Conservation (phyloP, 2,888 invertebrate species). For the Heliconius ismenius region DNA sequence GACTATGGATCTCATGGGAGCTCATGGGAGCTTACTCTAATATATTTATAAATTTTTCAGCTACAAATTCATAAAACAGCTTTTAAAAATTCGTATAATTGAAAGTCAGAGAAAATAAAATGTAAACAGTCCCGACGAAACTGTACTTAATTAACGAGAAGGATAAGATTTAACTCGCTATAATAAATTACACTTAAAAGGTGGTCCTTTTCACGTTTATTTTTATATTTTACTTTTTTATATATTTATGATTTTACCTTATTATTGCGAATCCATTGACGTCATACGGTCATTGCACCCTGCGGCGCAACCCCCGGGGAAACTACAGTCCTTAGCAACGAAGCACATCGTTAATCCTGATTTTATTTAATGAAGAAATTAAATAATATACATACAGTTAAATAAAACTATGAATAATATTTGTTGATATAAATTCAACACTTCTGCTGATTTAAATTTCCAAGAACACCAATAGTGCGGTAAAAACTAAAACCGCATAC, state of each 20-base stretch:
- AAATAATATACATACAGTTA: not conserved
- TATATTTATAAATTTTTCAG: not conserved
- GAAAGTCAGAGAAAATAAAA: slow-evolving; percentile 12
- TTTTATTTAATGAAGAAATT: not conserved
- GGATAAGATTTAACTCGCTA: slow-evolving; percentile 18
- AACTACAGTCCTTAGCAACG: slow-evolving; percentile 23
- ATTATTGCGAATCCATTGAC: slow-evolving; percentile 48
- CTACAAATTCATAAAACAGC: not conserved
- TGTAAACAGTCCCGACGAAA: slow-evolving; percentile 4
- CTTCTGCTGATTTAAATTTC: not conserved
- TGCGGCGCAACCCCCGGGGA: slow-evolving; percentile 47
- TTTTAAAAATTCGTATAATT: not conserved
- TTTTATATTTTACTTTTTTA: not conserved
- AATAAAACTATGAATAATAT: not conserved
- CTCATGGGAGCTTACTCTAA: too few relatives aligned
- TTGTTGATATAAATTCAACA: not conserved
- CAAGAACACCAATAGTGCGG: slow-evolving; percentile 16
- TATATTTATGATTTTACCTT: not conserved
- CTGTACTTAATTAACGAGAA: slow-evolving; percentile 19
- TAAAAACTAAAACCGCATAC: slow-evolving; percentile 31
- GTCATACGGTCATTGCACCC: slow-evolving; percentile 69
- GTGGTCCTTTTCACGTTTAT: slow-evolving; percentile 9
- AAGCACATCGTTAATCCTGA: slow-evolving; percentile 19
- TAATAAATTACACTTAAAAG: slow-evolving; percentile 24
- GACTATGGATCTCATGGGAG: too few relatives aligned